phyloP scores from a whole-genome alignment of 2,113 vertebrate genomes.

The Nettapus auritus region DNA sequence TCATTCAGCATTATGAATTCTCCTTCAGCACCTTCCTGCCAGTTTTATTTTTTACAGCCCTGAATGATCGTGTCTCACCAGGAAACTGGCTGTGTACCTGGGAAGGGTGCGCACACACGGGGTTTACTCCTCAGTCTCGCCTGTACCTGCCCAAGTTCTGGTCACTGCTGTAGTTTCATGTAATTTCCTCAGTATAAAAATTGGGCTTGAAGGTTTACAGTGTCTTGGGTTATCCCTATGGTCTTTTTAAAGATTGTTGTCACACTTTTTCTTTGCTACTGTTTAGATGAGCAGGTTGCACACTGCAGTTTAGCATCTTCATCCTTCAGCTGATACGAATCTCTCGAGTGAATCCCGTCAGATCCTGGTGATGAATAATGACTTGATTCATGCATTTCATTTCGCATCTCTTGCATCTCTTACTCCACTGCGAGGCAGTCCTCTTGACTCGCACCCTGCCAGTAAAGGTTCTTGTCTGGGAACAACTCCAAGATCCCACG shows the following conservation, averaged over 20 bases:
- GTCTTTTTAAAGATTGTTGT: background rate
- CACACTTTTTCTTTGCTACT: background rate
- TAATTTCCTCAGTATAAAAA: background rate
- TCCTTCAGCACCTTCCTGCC: background rate
- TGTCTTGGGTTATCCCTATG: background rate
- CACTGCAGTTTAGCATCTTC: background rate
- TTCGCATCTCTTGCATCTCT: background rate
- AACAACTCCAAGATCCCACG: background rate
- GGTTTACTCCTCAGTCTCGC: background rate
- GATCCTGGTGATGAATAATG: background rate
- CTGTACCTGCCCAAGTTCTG: background rate
- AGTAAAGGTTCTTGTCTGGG: background rate
- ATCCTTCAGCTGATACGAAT: background rate
- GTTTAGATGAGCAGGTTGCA: background rate
- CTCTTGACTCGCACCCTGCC: background rate
- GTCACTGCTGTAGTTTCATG: background rate
- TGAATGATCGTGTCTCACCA: background rate
- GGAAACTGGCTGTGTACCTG: accelerated
- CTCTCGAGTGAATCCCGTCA: background rate
- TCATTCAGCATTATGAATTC: background rate
- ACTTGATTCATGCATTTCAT: background rate
- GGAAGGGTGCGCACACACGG: background rate
- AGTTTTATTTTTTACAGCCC: background rate
- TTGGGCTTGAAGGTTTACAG: background rate
- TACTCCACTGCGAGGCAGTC: background rate